phyloP scores from a whole-genome alignment of 2,113 vertebrate genomes.

The Hyaena hyaena region DNA sequence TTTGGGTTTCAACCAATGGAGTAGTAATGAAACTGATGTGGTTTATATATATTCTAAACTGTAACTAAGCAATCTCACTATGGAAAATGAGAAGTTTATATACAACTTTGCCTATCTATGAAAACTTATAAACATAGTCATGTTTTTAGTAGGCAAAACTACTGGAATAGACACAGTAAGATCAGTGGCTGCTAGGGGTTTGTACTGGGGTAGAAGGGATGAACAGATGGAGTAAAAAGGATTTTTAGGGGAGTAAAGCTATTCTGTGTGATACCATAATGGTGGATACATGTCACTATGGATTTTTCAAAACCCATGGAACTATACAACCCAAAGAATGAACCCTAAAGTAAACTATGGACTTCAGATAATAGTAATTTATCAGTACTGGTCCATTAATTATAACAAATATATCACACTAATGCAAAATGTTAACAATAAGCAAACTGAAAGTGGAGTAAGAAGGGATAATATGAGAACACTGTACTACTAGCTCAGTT shows the following conservation, averaged over 20 bases:
- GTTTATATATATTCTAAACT: conserved; percentile 30
- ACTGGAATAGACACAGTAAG: neutral
- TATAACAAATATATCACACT: neutral
- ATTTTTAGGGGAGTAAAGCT: neutral
- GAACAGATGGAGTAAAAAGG: neutral
- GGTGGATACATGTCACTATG: neutral
- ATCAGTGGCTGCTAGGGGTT: neutral
- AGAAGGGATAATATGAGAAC: neutral
- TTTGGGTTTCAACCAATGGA: neutral
- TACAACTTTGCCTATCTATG: neutral
- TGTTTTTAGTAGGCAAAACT: neutral
- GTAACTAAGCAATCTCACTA: neutral
- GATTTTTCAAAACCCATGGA: neutral
- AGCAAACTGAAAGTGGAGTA: neutral
- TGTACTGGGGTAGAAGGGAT: neutral
- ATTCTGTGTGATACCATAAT: neutral
- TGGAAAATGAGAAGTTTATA: conserved; percentile 19
- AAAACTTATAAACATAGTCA: neutral
- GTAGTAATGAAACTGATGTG: neutral
- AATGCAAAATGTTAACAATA: neutral
- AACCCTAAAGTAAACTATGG: neutral
- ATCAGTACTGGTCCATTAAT: neutral
- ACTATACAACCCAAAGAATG: neutral
- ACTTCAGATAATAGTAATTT: neutral
- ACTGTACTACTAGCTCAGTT: neutral